These are phyloP conservation scores for Chrysolina haemoptera DNA, from an alignment of 2,888 invertebrate species.

Conservation along the genomic window DNA sequence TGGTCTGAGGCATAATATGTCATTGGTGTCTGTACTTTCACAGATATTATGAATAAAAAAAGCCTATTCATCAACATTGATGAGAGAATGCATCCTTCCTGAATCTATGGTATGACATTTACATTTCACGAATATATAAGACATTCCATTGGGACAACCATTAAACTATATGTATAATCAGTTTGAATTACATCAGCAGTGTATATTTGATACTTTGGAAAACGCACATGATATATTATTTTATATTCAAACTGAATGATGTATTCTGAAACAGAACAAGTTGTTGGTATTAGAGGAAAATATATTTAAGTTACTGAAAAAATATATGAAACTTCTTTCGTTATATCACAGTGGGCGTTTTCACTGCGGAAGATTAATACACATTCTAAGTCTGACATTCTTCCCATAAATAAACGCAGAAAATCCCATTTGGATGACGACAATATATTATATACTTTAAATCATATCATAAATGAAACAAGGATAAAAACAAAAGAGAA, in stretches of 20 bases:
- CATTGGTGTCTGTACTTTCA: not conserved
- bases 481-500: not conserved
- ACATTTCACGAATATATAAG: too few species aligned
- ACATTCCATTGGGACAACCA: too few species aligned
- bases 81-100: too few species aligned
- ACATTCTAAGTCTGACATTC: slow-evolving; percentile 5
- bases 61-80: too few species aligned
- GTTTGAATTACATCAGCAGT: too few species aligned
- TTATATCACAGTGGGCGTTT: not conserved
- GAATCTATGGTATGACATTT: too few species aligned
- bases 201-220: too few species aligned
- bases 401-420: slow-evolving; percentile 7
- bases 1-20: too few species aligned
- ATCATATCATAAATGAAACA: not conserved
- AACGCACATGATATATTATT: not conserved
- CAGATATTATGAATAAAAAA: too few species aligned
- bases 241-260: not conserved
- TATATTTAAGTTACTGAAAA: not conserved
- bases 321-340: slow-evolving; percentile 4
- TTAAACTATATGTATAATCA: too few species aligned
- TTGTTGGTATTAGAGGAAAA: not conserved
- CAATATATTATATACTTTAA: slow-evolving; percentile 14
- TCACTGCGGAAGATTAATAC: slow-evolving; percentile 8
- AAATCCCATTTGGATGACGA: slow-evolving; percentile 8
- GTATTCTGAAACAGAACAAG: not conserved